Percentiles rank a stretch among this genome's conserved stretches.
phyloP scores from a whole-genome alignment of 1,140 invertebrate species.

The Radopholus similis region DNA sequence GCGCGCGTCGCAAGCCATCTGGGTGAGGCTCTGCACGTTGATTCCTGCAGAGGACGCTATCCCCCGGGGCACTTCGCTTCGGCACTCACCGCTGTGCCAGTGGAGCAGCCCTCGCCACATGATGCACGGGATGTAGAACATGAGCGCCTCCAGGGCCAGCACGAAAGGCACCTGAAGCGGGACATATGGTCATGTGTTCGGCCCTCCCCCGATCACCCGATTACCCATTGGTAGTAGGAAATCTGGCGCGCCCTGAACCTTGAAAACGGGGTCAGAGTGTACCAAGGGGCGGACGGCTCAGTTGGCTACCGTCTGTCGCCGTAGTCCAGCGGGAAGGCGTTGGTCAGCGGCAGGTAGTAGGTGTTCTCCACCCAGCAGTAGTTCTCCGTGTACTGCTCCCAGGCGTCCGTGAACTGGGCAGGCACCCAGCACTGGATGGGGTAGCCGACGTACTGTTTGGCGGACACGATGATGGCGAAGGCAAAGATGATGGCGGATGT shows the following conservation, averaged over 20 bases:
- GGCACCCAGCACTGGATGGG: constrained; percentile 60
- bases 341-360: constrained; percentile 58
- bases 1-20: constrained; percentile 59
- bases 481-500: constrained; percentile 60
- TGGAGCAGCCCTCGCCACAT: constrained; percentile 63
- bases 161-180: constrained; percentile 63
- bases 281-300: neutral
- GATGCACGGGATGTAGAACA: constrained; percentile 64
- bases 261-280: neutral
- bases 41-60: constrained; percentile 46
- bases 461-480: constrained; percentile 60
- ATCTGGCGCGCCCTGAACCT: constrained; percentile 56
- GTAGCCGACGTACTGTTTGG: constrained; percentile 60
- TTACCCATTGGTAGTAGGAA: constrained; percentile 64
- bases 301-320: constrained; percentile 49
- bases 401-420: constrained; percentile 61
- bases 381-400: constrained; percentile 60
- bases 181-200: no score
- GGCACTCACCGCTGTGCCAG: constrained; percentile 59
- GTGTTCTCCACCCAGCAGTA: constrained; percentile 61
- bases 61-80: neutral
- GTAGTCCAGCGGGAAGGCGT: constrained; percentile 59
- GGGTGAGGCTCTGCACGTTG: constrained; percentile 59
- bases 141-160: constrained; percentile 64
- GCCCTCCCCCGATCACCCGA: no score